Conservation (phyloP, 2,797 vertebrate species). For the Falco peregrinus region DNA sequence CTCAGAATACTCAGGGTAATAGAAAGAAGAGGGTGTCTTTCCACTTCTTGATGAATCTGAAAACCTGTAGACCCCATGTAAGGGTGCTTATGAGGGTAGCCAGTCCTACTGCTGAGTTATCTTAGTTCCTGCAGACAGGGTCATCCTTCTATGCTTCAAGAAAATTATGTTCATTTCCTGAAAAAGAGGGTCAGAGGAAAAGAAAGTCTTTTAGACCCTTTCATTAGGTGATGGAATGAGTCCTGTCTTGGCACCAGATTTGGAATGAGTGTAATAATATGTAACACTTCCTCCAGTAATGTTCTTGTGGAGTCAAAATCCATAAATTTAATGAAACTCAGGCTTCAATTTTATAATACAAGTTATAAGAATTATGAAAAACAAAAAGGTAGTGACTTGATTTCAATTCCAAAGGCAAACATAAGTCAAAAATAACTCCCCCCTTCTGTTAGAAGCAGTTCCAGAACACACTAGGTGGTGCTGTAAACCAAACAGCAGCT, state of each 20-base stretch:
- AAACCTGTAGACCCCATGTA: neutral
- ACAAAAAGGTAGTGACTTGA: neutral
- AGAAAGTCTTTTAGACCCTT: neutral
- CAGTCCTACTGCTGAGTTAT: neutral
- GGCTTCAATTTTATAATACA: neutral
- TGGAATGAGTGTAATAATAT: neutral
- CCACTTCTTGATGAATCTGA: neutral
- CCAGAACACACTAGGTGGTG: slow-evolving; percentile 75
- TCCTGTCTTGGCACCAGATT: neutral
- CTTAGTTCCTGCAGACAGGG: neutral
- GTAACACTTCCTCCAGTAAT: neutral
- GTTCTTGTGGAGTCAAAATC: neutral
- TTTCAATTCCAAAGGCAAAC: neutral
- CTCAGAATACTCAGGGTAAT: neutral
- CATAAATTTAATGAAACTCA: neutral
- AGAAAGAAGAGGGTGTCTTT: neutral
- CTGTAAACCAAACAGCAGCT: slow-evolving; percentile 63
- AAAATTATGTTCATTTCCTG: neutral
- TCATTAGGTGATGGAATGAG: neutral
- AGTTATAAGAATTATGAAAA: neutral
- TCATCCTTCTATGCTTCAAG: neutral
- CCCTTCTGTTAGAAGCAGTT: neutral
- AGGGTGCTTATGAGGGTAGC: neutral
- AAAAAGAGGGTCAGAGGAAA: neutral
- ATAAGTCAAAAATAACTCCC: neutral